Evolutionary conservation across 2,888 invertebrate genomes (phyloP), one percentile per base, ranked within the genome.

Genomic region (Reticulitermes lucifugus): DNA sequence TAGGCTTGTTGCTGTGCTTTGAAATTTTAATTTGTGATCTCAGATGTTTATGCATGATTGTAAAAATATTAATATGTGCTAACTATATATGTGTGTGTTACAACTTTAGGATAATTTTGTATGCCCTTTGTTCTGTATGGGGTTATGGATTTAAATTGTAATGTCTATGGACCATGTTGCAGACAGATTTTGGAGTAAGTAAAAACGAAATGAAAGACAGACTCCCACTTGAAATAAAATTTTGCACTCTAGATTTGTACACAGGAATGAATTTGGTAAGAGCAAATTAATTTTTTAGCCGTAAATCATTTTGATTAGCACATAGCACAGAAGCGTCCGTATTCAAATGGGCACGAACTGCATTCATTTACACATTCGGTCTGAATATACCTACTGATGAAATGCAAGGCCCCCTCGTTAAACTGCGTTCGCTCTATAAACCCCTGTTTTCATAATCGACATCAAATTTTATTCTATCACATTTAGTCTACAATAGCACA

Each of bases 381-480:
- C 65, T 9, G 7, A 14, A 65, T 65, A 3, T n/a, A 25, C 12
- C n/a, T 25, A 65, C 21, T 73, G 73, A 73, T 41, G 73, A 73
- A 73, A 29, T 41, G 35, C 22, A 73, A 73, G 65, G 41, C 73
- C 41, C 14, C 35, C n/a, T 73, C 14, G 41, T 21, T 41, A 21
- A 1, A 14, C 35, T 18, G 41, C 18, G 22, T 18, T 22, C 46
- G 35, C 43, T 77, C 77, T n/a, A n/a, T 77, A 77, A 46, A 43
- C 46, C 46, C 21, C 65, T 25, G n/a, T 41, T 29, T 29, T 41
- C 77, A n/a, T 43, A 46, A 46, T 77, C 10, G 22, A 14, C 29
- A 51, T 51, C 41, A 77, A 77, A 77, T 43, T 77, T 77, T n/a
- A 46, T 77, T 77, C 51, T 9, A 77, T 51, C 46, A 77, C 43